phyloP scores from a whole-genome alignment of 2,888 invertebrate genomes.

The Nymphalis urticae region DNA sequence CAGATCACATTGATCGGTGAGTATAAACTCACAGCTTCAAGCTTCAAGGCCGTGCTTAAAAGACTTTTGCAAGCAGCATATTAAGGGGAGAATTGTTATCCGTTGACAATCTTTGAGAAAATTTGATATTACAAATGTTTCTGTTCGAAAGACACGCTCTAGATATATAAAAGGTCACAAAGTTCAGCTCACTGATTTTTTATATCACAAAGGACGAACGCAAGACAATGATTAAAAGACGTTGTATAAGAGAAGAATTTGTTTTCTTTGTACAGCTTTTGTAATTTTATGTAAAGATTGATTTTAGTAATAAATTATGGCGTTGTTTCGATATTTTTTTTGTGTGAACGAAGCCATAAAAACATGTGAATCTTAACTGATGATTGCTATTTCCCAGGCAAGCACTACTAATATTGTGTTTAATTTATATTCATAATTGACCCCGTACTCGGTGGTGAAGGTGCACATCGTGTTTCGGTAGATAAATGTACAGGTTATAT shows the following conservation, averaged over 20 bases:
- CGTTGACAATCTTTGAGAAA: constrained; percentile 6
- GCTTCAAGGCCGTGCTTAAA: background rate
- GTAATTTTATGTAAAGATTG: background rate
- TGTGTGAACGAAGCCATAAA: too few relatives aligned
- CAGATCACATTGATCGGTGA: background rate
- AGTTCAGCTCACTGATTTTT: constrained; percentile 21
- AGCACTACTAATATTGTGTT: too few relatives aligned
- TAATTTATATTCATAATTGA: too few relatives aligned
- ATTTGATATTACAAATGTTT: constrained; percentile 13
- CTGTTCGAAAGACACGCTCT: constrained; percentile 5
- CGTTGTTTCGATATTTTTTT: background rate
- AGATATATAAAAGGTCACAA: constrained; percentile 15
- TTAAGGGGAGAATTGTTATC: background rate
- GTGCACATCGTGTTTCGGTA: too few relatives aligned
- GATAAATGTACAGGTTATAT: too few relatives aligned
- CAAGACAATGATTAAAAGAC: constrained; percentile 19
- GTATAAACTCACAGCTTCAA: background rate
- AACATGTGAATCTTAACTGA: too few relatives aligned
- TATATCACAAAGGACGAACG: constrained; percentile 21
- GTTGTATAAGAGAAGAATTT: constrained; percentile 5
- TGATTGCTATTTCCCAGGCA: too few relatives aligned
- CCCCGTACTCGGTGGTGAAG: too few relatives aligned
- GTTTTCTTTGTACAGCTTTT: background rate
- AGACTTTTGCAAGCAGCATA: background rate
- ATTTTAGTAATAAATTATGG: background rate